A percentile compares a stretch with the other conserved stretches of the same genome.
phyloP scores from a whole-genome alignment of 2,113 vertebrate genomes.

The Phalacrocorax aristotelis region DNA sequence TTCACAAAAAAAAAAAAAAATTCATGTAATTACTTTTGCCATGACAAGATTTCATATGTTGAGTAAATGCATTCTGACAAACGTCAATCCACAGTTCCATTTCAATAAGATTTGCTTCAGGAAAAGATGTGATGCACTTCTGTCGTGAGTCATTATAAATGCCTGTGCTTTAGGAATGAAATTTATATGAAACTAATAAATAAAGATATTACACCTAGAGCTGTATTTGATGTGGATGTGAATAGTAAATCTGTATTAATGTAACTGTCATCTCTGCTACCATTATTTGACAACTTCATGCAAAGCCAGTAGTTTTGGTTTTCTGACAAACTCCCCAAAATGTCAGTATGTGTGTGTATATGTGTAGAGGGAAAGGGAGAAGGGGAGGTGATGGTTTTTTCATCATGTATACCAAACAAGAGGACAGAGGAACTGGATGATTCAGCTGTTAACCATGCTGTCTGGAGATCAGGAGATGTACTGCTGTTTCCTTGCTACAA shows the following conservation, averaged over 20 bases:
- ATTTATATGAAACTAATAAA: constrained; percentile 30
- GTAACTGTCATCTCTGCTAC: constrained; percentile 21
- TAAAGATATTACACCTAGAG: constrained; percentile 17
- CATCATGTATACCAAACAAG: neutral
- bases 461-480: neutral
- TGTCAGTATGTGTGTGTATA: neutral
- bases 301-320: neutral
- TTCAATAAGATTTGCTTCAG: constrained; percentile 13
- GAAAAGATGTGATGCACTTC: constrained; percentile 22
- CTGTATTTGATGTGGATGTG: neutral
- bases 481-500: neutral
- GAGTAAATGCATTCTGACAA: constrained; percentile 40
- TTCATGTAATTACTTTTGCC: neutral
- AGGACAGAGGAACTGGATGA: neutral
- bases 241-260: constrained; percentile 14
- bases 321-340: neutral
- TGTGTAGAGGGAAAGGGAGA: neutral
- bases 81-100: constrained; percentile 7
- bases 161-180: constrained; percentile 18
- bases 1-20: neutral
- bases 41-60: neutral
- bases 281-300: neutral
- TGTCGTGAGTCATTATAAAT: constrained; percentile 19
- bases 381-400: neutral
- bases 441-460: neutral